Percentiles rank a stretch among this genome's conserved stretches.
phyloP scores from a whole-genome alignment of 2,888 invertebrate species.

The Polymixis lichenea region DNA sequence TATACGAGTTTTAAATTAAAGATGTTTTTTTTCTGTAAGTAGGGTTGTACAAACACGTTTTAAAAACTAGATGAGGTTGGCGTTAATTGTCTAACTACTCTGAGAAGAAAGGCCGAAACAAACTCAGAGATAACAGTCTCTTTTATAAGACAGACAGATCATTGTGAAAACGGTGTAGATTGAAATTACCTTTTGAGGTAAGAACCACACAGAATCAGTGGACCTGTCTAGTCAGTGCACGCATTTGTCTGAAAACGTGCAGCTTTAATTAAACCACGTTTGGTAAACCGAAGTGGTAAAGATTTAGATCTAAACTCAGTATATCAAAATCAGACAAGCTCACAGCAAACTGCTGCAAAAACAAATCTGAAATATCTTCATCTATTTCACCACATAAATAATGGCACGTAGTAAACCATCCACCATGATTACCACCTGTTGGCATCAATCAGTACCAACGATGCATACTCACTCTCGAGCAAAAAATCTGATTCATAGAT shows the following conservation, averaged over 20 bases:
- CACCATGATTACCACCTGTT: constrained; percentile 29
- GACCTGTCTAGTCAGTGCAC: too few relatives aligned
- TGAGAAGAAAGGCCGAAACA: too few relatives aligned
- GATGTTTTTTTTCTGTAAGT: too few relatives aligned
- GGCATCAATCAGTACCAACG: constrained; percentile 30
- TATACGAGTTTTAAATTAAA: neutral
- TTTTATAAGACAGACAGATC: too few relatives aligned
- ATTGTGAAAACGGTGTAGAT: too few relatives aligned
- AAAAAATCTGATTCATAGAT: constrained; percentile 43
- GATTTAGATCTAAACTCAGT: neutral
- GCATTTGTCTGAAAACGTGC: too few relatives aligned
- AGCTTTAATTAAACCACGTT: neutral
- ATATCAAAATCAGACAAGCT: neutral
- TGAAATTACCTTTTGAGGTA: too few relatives aligned
- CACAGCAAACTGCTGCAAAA: neutral
- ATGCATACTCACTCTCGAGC: constrained; percentile 21
- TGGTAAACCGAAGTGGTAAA: neutral
- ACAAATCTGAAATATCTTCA: constrained; percentile 12
- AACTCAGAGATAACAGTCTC: too few relatives aligned
- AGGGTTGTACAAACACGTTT: too few relatives aligned
- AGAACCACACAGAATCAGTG: too few relatives aligned
- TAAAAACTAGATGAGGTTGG: too few relatives aligned
- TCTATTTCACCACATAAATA: constrained; percentile 23
- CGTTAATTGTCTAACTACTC: too few relatives aligned
- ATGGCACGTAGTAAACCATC: neutral